These are phyloP conservation scores for Microctonus brassicae DNA, from an alignment of 2,888 invertebrate genomes.

Conservation along the genomic window DNA sequence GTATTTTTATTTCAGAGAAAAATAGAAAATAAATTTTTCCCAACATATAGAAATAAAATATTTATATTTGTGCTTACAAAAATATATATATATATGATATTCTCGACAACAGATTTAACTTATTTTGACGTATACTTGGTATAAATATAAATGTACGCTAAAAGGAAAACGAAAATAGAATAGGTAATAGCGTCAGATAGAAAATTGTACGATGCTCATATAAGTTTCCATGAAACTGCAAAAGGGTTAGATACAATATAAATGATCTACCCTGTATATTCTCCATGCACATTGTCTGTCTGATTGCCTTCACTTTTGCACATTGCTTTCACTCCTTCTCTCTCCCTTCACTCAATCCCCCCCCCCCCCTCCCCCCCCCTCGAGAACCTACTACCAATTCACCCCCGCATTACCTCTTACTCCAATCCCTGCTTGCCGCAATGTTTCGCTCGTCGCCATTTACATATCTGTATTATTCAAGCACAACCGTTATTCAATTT, in stretches of 20 bases:
- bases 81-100: background rate
- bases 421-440: slow-evolving; percentile 35
- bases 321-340: slow-evolving; percentile 14
- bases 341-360: background rate
- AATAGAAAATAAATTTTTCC: too few species aligned
- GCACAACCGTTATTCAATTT: slow-evolving; percentile 66
- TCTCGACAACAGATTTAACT: background rate
- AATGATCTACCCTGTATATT: slow-evolving; percentile 59
- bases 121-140: background rate
- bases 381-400: background rate
- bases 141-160: background rate
- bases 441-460: slow-evolving; percentile 53
- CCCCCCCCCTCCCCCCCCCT: background rate
- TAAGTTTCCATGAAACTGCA: slow-evolving; percentile 5
- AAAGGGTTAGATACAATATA: slow-evolving; percentile 62
- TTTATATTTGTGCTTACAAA: too few species aligned
- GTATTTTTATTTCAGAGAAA: too few species aligned
- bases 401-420: slow-evolving; percentile 29
- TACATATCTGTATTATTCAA: slow-evolving; percentile 68
- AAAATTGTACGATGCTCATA: slow-evolving; percentile 6
- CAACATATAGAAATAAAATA: too few species aligned
- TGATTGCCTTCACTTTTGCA: slow-evolving; percentile 13
- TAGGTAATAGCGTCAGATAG: background rate
- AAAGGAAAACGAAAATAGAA: background rate
- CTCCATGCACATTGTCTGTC: slow-evolving; percentile 37